Percentiles rank a stretch among this genome's conserved stretches.
phyloP scores from a whole-genome alignment of 1,140 invertebrate genomes.

The Leptestheria dahalacensis region DNA sequence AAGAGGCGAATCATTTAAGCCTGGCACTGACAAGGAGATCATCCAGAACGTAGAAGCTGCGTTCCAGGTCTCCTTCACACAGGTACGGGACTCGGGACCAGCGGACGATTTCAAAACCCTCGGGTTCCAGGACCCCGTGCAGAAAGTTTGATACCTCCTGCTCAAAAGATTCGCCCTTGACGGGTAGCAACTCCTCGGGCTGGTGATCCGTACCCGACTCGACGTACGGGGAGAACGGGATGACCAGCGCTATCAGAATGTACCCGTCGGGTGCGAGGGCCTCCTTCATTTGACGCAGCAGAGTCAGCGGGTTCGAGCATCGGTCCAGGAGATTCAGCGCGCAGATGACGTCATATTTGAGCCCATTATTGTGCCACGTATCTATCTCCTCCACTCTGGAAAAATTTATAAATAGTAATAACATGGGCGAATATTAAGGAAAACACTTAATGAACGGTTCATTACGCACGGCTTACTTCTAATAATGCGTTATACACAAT shows the following conservation, averaged over 20 bases:
- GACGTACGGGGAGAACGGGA: conserved; percentile 80
- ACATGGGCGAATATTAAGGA: too few relatives aligned
- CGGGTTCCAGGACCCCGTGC: conserved; percentile 46
- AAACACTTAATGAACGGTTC: neutral
- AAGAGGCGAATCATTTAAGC: neutral
- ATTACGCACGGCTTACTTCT: neutral
- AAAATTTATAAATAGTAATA: conserved; percentile 18
- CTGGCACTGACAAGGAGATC: conserved; percentile 53
- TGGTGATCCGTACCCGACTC: conserved; percentile 50
- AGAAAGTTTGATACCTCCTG: conserved; percentile 57
- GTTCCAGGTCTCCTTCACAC: conserved; percentile 83
- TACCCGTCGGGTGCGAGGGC: conserved; percentile 48
- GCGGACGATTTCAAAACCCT: conserved; percentile 50
- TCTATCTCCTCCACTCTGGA: conserved; percentile 59
- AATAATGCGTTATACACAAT: neutral
- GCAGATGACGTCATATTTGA: conserved; percentile 58
- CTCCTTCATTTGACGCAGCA: conserved; percentile 49
- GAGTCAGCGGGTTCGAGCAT: conserved; percentile 57
- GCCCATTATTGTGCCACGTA: conserved; percentile 43
- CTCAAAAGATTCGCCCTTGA: conserved; percentile 55
- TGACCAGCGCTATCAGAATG: conserved; percentile 63
- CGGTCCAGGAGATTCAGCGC: conserved; percentile 83
- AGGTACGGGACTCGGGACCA: conserved; percentile 82
- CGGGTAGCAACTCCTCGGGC: conserved; percentile 50
- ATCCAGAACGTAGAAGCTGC: conserved; percentile 77